Evolutionary conservation across 2,888 invertebrate genomes (phyloP).

Genomic region (Philonicus albiceps): DNA sequence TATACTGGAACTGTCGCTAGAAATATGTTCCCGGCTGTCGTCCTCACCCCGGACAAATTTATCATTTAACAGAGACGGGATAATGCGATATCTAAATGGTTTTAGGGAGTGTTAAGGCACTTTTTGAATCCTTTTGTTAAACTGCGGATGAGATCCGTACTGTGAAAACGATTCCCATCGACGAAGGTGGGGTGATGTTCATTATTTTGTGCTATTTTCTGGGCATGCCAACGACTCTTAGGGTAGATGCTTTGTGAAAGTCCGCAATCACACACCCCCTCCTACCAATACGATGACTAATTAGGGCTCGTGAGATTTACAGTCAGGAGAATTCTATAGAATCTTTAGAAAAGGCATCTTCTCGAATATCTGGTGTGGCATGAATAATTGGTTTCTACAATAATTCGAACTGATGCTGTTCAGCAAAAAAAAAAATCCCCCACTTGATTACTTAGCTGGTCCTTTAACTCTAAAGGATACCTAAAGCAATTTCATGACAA

Average conservation of each 20-base stretch:
- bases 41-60: constrained; percentile 22
- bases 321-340: not conserved
- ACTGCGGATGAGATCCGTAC: not conserved
- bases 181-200: not conserved
- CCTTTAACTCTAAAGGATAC: not conserved
- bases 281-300: not conserved
- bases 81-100: constrained; percentile 34
- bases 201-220: not conserved
- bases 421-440: not conserved
- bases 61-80: constrained; percentile 15
- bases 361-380: not conserved
- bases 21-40: constrained; percentile 14
- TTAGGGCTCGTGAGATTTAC: not conserved
- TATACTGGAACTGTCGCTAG: not conserved
- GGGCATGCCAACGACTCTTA: not conserved
- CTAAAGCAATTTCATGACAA: not conserved
- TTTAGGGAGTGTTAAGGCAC: constrained; percentile 11
- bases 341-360: not conserved
- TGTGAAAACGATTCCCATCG: not conserved
- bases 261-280: not conserved
- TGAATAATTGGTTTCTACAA: not conserved
- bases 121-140: constrained; percentile 1
- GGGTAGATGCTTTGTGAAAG: not conserved
- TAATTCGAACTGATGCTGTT: not conserved
- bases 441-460: not conserved